phyloP scores from a whole-genome alignment of 92 coral and sea anemone species.

The Chrysogorgia sp. region DNA sequence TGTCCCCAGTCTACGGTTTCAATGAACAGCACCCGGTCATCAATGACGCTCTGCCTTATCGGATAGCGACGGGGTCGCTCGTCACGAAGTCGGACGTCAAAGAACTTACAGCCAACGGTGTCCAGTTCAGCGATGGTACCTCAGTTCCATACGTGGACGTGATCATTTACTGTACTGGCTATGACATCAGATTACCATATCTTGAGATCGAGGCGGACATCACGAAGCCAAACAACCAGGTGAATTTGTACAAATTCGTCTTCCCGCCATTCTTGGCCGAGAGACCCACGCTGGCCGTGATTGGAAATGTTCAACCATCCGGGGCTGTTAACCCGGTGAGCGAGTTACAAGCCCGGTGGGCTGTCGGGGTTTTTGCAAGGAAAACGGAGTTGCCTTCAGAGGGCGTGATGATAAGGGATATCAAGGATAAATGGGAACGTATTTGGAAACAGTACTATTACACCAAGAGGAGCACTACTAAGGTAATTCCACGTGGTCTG shows the following conservation, averaged over 20 bases:
- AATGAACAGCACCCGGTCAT: slow-evolving; percentile 25
- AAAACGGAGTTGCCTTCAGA: slow-evolving; percentile 53
- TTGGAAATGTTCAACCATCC: slow-evolving; percentile 66
- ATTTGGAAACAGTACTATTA: no score
- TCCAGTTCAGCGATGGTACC: slow-evolving; percentile 69
- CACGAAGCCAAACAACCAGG: slow-evolving; percentile 30
- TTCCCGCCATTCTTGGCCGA: slow-evolving; percentile 71
- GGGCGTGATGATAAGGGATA: slow-evolving; percentile 65
- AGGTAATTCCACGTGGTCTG: no score
- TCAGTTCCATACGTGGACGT: slow-evolving; percentile 63
- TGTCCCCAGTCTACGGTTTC: no score
- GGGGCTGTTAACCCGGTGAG: slow-evolving; percentile 62
- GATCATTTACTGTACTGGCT: slow-evolving; percentile 74
- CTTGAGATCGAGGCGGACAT: slow-evolving; percentile 61
- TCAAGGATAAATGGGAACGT: slow-evolving; percentile 7
- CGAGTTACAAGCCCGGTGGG: slow-evolving; percentile 82
- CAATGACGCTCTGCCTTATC: slow-evolving; percentile 87
- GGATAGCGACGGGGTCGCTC: slow-evolving; percentile 72
- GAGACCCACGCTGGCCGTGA: slow-evolving; percentile 68
- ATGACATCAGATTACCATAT: slow-evolving; percentile 59
- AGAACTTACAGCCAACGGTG: slow-evolving; percentile 48
- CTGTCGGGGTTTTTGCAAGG: slow-evolving; percentile 67
- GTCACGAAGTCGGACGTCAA: slow-evolving; percentile 62
- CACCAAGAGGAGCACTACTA: no score
- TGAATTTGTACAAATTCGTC: slow-evolving; percentile 72